Conservation (phyloP, 2,888 invertebrate genomes). For the Lepidocyrtoides sp. region DNA sequence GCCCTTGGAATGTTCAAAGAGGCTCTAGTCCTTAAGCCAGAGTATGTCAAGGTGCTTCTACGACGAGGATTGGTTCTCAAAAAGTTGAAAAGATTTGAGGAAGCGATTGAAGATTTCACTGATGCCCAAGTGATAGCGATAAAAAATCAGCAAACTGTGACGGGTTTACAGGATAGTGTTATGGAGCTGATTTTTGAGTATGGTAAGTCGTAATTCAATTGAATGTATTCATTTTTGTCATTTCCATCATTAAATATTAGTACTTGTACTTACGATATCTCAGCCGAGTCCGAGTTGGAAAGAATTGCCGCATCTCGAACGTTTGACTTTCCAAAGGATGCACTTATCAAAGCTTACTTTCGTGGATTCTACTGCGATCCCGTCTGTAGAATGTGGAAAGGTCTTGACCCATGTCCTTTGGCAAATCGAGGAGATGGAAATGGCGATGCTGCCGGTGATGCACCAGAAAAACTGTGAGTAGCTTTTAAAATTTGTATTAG, state of each 20-base stretch:
- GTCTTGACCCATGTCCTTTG: constrained; percentile 59
- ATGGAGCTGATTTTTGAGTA: constrained; percentile 4
- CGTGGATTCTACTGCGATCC: constrained; percentile 76
- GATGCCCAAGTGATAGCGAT: constrained; percentile 63
- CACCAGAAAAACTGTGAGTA: not conserved
- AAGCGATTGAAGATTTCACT: constrained; percentile 67
- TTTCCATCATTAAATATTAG: no score
- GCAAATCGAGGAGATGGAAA: constrained; percentile 4
- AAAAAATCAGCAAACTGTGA: constrained; percentile 36
- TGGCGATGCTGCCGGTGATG: not conserved
- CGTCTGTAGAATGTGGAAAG: constrained; percentile 70
- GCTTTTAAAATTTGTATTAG: no score
- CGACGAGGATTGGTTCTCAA: constrained; percentile 35
- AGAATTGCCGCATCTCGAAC: constrained; percentile 16
- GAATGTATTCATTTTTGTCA: not conserved
- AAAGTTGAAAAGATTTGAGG: constrained; percentile 48
- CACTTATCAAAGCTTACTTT: constrained; percentile 41
- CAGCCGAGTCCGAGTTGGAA: constrained; percentile 67
- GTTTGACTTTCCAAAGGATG: constrained; percentile 3
- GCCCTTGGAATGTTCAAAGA: constrained; percentile 54
- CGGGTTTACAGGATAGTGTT: constrained; percentile 1
- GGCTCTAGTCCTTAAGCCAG: constrained; percentile 51
- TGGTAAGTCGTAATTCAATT: constrained; percentile 29
- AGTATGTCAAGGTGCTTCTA: constrained; percentile 56
- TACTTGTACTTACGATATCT: no score